These are phyloP conservation scores for Bembecia ichneumoniformis DNA, from an alignment of 2,888 invertebrate species.

Conservation along the genomic window DNA sequence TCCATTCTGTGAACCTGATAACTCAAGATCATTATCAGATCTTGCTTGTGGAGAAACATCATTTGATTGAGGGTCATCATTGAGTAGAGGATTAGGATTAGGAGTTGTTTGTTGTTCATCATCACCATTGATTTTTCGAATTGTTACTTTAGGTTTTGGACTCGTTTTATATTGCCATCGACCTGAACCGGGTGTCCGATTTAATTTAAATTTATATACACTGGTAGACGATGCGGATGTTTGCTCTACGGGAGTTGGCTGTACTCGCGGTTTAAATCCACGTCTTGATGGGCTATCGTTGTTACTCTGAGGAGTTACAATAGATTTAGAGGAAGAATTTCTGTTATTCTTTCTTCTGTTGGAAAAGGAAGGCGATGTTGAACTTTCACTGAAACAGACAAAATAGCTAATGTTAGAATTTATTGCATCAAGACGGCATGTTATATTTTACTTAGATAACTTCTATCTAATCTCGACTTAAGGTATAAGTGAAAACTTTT, in stretches of 20 bases:
- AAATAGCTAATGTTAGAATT: too few species aligned
- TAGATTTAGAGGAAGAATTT: slow-evolving; percentile 55
- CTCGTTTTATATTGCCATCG: slow-evolving; percentile 94
- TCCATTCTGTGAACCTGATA: slow-evolving; percentile 78
- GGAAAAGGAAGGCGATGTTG: slow-evolving; percentile 52
- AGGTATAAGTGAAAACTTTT: not conserved
- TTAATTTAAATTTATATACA: slow-evolving; percentile 85
- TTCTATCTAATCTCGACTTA: not conserved
- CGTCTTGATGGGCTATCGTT: slow-evolving; percentile 65
- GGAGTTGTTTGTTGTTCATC: slow-evolving; percentile 65
- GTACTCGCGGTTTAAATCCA: slow-evolving; percentile 79
- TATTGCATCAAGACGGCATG: too few species aligned
- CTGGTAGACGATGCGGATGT: slow-evolving; percentile 69
- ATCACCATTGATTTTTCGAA: slow-evolving; percentile 77
- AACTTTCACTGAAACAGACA: slow-evolving; percentile 70
- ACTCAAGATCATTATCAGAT: slow-evolving; percentile 78
- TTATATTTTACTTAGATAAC: not conserved
- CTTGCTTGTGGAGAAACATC: slow-evolving; percentile 71
- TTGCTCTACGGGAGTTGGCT: slow-evolving; percentile 70
- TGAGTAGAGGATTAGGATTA: slow-evolving; percentile 45
- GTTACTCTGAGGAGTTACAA: slow-evolving; percentile 51
- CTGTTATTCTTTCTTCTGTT: slow-evolving; percentile 68
- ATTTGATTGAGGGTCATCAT: slow-evolving; percentile 59
- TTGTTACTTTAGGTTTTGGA: slow-evolving; percentile 87
- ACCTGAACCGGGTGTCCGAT: slow-evolving; percentile 85